phyloP scores from a whole-genome alignment of 2,797 vertebrate genomes.

The Sandelia bainsii region DNA sequence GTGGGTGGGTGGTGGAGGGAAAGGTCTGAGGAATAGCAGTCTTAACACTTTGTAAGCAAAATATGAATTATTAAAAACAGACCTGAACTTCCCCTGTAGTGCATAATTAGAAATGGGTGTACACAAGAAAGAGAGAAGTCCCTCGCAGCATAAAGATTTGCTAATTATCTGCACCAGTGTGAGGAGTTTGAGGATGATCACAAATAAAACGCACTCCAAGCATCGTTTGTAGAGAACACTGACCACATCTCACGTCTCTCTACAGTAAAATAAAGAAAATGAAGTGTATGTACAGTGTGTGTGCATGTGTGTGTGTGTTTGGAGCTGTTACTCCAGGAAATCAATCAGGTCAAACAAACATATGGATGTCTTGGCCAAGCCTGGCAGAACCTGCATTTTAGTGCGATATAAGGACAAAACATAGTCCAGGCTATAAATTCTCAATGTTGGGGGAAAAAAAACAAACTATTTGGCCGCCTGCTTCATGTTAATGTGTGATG shows the following conservation, averaged over 20 bases:
- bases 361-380: slow-evolving; percentile 44
- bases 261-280: not conserved
- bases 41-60: slow-evolving; percentile 68
- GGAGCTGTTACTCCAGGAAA: slow-evolving; percentile 39
- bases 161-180: slow-evolving; percentile 52
- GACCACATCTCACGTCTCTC: not conserved
- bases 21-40: slow-evolving; percentile 49
- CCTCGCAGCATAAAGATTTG: slow-evolving; percentile 19
- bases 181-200: slow-evolving; percentile 45
- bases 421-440: slow-evolving; percentile 52
- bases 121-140: slow-evolving; percentile 22
- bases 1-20: slow-evolving; percentile 36
- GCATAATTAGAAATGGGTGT: slow-evolving; percentile 67
- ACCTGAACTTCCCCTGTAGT: slow-evolving; percentile 55
- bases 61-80: slow-evolving; percentile 67
- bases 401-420: slow-evolving; percentile 53
- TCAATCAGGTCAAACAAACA: slow-evolving; percentile 48
- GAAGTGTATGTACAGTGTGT: slow-evolving; percentile 15
- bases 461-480: slow-evolving; percentile 54
- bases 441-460: slow-evolving; percentile 34
- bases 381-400: slow-evolving; percentile 28
- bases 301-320: slow-evolving; percentile 11
- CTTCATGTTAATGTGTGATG: slow-evolving; percentile 71
- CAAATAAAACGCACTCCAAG: slow-evolving; percentile 37
- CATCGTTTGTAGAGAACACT: slow-evolving; percentile 4